phyloP scores from a whole-genome alignment of 2,797 vertebrate genomes.

The Leuciscus waleckii region DNA sequence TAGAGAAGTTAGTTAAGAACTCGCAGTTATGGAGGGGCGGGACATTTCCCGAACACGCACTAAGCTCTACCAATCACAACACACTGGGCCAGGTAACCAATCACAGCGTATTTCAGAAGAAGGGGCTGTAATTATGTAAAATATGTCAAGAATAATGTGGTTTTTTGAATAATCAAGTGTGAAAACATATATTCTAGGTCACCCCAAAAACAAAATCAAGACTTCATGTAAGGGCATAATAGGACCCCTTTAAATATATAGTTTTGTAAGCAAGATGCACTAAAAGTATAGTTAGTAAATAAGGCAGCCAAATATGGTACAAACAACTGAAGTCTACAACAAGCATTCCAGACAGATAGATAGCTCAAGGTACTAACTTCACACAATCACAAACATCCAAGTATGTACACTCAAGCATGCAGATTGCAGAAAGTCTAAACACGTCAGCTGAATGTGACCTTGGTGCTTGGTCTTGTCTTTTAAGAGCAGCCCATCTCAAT shows the following conservation, averaged over 20 bases:
- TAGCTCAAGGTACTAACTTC: constrained; percentile 30
- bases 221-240: no score
- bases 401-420: constrained; percentile 42
- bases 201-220: no score
- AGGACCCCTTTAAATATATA: background rate
- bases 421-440: constrained; percentile 9
- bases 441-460: constrained; percentile 29
- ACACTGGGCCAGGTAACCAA: no score
- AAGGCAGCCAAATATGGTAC: background rate
- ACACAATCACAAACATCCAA: constrained; percentile 44
- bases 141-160: no score
- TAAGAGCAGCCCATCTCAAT: background rate
- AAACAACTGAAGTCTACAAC: constrained; percentile 20
- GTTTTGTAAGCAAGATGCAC: background rate
- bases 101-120: no score
- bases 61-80: no score
- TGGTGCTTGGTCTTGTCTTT: constrained; percentile 30
- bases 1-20: no score
- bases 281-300: background rate
- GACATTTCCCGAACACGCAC: no score
- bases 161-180: no score
- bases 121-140: no score
- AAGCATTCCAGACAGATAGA: constrained; percentile 47
- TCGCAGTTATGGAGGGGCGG: no score
- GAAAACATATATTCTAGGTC: no score